Base-by-base conservation (phyloP, 1,140 invertebrate genomes). In the Ephestia elutella region DNA sequence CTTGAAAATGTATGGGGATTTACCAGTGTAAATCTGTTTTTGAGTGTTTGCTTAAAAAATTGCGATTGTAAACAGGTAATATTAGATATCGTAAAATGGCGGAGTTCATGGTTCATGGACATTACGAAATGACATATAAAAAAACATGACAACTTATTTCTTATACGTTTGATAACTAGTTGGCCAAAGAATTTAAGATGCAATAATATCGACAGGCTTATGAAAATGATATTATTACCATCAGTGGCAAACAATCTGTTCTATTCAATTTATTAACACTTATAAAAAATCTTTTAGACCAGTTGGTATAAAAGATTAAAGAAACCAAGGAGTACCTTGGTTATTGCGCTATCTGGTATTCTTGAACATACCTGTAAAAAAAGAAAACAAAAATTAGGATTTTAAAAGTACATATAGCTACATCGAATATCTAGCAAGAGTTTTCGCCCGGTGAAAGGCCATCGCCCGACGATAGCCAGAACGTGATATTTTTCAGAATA, bases 401-500 rank as follows among this genome's bases (percentile, higher is more conserved):
- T 44, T 15, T 2, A 15, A 15, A 17, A 5, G 13, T 15, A 10
- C 0, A 15, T n/a, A n/a, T n/a, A 44, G 2, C 2, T 44, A 17
- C n/a, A 44, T 4, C 15, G n/a, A 44, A 44, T 15, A 15, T 15
- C 8, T 9, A 35, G n/a, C n/a, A 38, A 2, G 38, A 44, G n/a
- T 44, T 44, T n/a, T 15, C 38, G 38, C 2, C 13, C 2, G 15
- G 38, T 44, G 38, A 44, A 44, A 44, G 38, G n/a, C n/a, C 38
- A 44, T 44, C 38, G 38, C 2, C 13, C 38, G 38, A 15, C n/a
- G 15, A 44, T 44, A 15, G 1, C 10, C 13, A 15, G 38, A 44
- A 44, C 38, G 38, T 44, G 13, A 44, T 44, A 44, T 44, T 44
- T 44, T 44, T 44, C 38, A 44, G 38, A 44, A 15, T 44, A 15